Evolutionary conservation across 2,888 invertebrate genomes (phyloP).

Genomic region (Zygogramma bicolorata): DNA sequence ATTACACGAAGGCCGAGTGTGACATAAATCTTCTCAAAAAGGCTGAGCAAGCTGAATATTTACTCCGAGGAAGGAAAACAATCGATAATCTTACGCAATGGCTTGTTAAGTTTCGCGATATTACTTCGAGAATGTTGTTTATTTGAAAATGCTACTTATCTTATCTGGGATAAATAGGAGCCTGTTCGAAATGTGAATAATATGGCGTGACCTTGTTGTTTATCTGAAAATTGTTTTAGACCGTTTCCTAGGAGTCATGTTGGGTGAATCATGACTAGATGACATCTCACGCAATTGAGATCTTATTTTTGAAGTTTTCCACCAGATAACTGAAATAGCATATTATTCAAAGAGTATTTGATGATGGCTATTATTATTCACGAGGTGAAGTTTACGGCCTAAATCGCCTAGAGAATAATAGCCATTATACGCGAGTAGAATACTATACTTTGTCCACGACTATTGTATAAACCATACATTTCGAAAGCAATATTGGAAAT

Average conservation of each 20-base stretch:
- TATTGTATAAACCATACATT: too few species aligned
- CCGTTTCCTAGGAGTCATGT: background rate
- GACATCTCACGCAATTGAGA: too few species aligned
- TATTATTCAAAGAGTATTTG: too few species aligned
- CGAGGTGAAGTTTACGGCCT: too few species aligned
- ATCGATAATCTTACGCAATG: conserved; percentile 17
- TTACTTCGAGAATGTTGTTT: conserved; percentile 9
- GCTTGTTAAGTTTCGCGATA: background rate
- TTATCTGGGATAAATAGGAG: conserved; percentile 13
- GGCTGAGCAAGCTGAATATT: background rate
- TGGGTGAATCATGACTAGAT: too few species aligned
- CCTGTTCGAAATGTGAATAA: background rate
- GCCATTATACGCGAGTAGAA: too few species aligned
- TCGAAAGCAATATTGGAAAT: too few species aligned
- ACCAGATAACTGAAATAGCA: too few species aligned
- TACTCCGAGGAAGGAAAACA: background rate
- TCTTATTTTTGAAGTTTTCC: too few species aligned
- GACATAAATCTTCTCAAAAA: background rate
- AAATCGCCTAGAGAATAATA: too few species aligned
- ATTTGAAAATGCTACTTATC: conserved; percentile 8
- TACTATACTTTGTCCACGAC: too few species aligned
- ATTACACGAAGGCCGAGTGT: background rate
- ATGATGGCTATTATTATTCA: too few species aligned
- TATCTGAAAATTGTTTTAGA: background rate
- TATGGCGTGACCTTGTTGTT: background rate